phyloP scores from a whole-genome alignment of 2,797 vertebrate species.

The Telmatherina bonti region DNA sequence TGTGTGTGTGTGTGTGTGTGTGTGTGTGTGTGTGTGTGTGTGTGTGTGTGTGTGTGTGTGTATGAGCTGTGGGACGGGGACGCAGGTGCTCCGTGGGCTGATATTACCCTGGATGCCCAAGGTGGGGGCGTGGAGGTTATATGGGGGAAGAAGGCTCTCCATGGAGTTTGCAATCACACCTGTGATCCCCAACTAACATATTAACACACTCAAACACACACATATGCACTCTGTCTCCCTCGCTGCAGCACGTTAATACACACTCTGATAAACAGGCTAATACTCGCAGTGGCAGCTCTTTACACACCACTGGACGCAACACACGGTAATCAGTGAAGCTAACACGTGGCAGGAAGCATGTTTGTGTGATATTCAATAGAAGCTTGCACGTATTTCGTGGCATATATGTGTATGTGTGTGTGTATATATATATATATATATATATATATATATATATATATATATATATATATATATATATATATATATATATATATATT shows the following conservation, averaged over 20 bases:
- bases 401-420: too few relatives aligned
- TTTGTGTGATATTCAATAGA: slow-evolving; percentile 13
- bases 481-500: too few relatives aligned
- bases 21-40: slow-evolving; percentile 44
- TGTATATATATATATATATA: too few relatives aligned
- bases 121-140: slow-evolving; percentile 53
- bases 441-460: too few relatives aligned
- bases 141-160: slow-evolving; percentile 61
- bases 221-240: slow-evolving; percentile 15
- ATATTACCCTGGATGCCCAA: slow-evolving; percentile 78
- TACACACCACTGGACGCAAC: slow-evolving; percentile 62
- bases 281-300: slow-evolving; percentile 65
- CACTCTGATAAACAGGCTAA: slow-evolving; percentile 80
- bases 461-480: too few relatives aligned
- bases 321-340: slow-evolving; percentile 42
- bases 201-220: slow-evolving; percentile 34
- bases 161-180: slow-evolving; percentile 73
- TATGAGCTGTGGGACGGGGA: slow-evolving; percentile 49
- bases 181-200: slow-evolving; percentile 70
- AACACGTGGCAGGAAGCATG: slow-evolving; percentile 32
- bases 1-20: slow-evolving; percentile 47
- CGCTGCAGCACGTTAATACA: slow-evolving; percentile 66
- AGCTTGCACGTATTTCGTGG: background rate
- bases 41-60: slow-evolving; percentile 44
- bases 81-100: slow-evolving; percentile 74